Evolutionary conservation across 2,888 invertebrate species (phyloP).

Genomic region (Ophion ventricosus): DNA sequence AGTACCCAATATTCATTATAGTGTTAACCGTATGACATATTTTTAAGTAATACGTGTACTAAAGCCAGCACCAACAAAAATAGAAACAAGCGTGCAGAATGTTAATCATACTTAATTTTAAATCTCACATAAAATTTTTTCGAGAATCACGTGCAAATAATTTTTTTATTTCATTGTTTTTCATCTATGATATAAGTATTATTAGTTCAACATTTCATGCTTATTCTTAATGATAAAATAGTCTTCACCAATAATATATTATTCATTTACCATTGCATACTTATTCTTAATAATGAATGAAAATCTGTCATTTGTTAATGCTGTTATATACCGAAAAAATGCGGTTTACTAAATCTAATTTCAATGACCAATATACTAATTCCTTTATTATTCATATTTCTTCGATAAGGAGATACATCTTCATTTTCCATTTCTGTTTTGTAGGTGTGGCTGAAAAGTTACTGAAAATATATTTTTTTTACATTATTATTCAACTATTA

Average conservation of each 20-base stretch:
- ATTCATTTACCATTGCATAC: neutral
- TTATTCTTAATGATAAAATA: neutral
- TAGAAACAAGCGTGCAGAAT: neutral
- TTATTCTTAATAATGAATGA: slow-evolving; percentile 1
- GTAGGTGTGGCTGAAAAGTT: no score
- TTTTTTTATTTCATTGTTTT: slow-evolving; percentile 2
- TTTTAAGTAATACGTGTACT: slow-evolving; percentile 1
- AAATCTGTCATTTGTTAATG: neutral
- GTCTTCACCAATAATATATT: neutral
- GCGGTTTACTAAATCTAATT: no score
- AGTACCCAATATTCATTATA: neutral
- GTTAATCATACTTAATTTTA: neutral
- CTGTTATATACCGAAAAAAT: neutral
- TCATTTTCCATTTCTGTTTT: no score
- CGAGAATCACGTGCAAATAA: slow-evolving; percentile 4
- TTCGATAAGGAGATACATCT: no score
- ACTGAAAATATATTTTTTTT: no score
- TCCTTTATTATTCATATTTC: no score
- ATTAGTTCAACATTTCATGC: neutral
- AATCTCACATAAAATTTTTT: no score
- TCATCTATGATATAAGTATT: neutral
- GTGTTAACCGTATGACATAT: neutral
- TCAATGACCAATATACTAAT: no score
- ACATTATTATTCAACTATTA: no score
- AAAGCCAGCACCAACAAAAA: no score